Conservation (phyloP, 2,113 vertebrate genomes). For the Callorhinus ursinus region DNA sequence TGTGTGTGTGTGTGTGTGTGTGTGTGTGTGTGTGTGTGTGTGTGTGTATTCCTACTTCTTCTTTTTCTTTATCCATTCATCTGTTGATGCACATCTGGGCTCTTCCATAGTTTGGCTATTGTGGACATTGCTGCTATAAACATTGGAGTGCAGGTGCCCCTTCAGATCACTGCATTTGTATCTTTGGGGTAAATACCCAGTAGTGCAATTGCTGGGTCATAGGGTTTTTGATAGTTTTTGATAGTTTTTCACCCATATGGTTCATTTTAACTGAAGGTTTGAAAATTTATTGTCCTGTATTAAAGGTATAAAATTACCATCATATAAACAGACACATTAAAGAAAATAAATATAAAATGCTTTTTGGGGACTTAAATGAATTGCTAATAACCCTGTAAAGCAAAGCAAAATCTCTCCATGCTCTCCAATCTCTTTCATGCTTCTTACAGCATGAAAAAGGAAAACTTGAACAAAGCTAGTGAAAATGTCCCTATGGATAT, state of each 20-base stretch:
- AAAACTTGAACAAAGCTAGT: background rate
- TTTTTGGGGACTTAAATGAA: slow-evolving; percentile 29
- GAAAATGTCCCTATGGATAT: background rate
- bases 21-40: too few relatives aligned
- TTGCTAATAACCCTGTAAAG: background rate
- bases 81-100: too few relatives aligned
- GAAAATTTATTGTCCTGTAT: slow-evolving; percentile 14
- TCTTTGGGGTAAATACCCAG: too few relatives aligned
- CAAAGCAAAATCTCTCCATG: slow-evolving; percentile 2
- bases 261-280: slow-evolving; percentile 41
- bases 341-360: slow-evolving; percentile 28
- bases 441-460: background rate
- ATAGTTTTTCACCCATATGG: background rate
- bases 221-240: background rate
- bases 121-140: too few relatives aligned
- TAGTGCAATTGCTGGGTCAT: too few relatives aligned
- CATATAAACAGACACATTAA: background rate
- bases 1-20: too few relatives aligned
- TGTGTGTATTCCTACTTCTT: too few relatives aligned
- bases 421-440: too few relatives aligned
- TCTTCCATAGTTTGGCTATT: too few relatives aligned
- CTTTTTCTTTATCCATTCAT: too few relatives aligned
- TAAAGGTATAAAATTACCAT: slow-evolving; percentile 3
- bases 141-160: too few relatives aligned
- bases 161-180: too few relatives aligned